These are phyloP conservation scores for Formica exsecta DNA, from an alignment of 1,140 invertebrate species.

Conservation along the genomic window DNA sequence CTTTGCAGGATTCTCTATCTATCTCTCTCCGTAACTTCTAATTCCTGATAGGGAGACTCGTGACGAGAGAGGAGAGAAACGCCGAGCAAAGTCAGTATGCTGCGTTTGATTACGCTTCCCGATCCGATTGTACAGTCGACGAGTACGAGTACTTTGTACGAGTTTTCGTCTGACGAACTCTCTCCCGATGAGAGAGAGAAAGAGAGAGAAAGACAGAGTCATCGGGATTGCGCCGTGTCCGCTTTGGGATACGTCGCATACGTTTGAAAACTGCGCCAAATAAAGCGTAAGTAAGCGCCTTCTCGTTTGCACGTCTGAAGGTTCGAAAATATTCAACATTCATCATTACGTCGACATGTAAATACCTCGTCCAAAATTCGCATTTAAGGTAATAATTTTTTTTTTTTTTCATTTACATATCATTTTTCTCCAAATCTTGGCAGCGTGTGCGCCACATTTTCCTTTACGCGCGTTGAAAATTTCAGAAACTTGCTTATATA, in stretches of 20 bases:
- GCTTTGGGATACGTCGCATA: slow-evolving; percentile 50
- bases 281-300: slow-evolving; percentile 38
- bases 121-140: slow-evolving; percentile 55
- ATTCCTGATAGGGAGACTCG: slow-evolving; percentile 44
- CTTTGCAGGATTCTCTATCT: slow-evolving; percentile 1
- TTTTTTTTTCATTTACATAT: too few species aligned
- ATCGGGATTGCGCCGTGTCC: slow-evolving; percentile 34
- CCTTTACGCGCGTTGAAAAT: not conserved
- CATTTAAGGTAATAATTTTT: too few species aligned
- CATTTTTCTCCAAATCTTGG: too few species aligned
- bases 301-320: slow-evolving; percentile 36
- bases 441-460: not conserved
- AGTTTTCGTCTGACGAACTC: slow-evolving; percentile 51
- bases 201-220: slow-evolving; percentile 34
- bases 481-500: not conserved
- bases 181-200: slow-evolving; percentile 27
- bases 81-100: slow-evolving; percentile 59
- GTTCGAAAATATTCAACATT: slow-evolving; percentile 10
- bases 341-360: not conserved
- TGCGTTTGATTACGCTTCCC: slow-evolving; percentile 68
- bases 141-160: slow-evolving; percentile 62
- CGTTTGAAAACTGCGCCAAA: slow-evolving; percentile 56
- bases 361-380: not conserved
- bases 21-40: slow-evolving; percentile 37
- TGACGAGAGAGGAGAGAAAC: slow-evolving; percentile 35